Percentiles rank a stretch among this genome's conserved stretches.
Evolutionary conservation across 1,140 invertebrate genomes (phyloP).

Genomic region (Branchinecta lindahli): DNA sequence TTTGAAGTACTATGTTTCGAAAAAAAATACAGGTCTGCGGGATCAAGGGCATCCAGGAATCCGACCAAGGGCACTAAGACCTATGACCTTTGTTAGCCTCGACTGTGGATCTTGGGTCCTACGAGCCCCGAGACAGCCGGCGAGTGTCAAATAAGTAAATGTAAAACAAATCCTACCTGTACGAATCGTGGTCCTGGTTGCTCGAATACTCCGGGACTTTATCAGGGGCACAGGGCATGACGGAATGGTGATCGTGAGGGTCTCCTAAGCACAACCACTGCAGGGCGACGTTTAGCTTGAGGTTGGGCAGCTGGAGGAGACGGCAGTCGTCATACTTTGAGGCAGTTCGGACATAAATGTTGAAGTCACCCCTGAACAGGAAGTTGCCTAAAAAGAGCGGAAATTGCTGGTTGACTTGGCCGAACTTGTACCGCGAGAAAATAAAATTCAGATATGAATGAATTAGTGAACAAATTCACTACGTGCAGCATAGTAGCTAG

Average conservation of each 20-base stretch:
- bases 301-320: slow-evolving; percentile 72
- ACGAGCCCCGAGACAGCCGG: too few species aligned
- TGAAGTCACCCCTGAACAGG: slow-evolving; percentile 65
- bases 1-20: too few species aligned
- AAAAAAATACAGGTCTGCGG: too few species aligned
- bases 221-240: slow-evolving; percentile 89
- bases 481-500: neutral
- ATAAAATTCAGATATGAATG: slow-evolving; percentile 1
- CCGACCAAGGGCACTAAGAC: too few species aligned
- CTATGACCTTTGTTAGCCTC: too few species aligned
- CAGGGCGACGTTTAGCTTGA: slow-evolving; percentile 68
- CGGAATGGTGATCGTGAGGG: slow-evolving; percentile 88
- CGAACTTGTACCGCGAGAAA: slow-evolving; percentile 3
- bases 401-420: too few species aligned
- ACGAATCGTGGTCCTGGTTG: slow-evolving; percentile 77
- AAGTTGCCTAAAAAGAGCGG: slow-evolving; percentile 46
- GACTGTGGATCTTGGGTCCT: too few species aligned
- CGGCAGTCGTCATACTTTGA: slow-evolving; percentile 97
- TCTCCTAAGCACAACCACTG: slow-evolving; percentile 83
- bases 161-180: slow-evolving; percentile 32
- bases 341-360: slow-evolving; percentile 80
- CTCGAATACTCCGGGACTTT: slow-evolving; percentile 93
- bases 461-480: neutral
- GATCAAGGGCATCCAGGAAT: too few species aligned
- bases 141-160: neutral